Percentiles rank a stretch among this genome's conserved stretches.
Evolutionary conservation across 2,888 invertebrate genomes (phyloP).

Genomic region (Cheilosia vulpina): DNA sequence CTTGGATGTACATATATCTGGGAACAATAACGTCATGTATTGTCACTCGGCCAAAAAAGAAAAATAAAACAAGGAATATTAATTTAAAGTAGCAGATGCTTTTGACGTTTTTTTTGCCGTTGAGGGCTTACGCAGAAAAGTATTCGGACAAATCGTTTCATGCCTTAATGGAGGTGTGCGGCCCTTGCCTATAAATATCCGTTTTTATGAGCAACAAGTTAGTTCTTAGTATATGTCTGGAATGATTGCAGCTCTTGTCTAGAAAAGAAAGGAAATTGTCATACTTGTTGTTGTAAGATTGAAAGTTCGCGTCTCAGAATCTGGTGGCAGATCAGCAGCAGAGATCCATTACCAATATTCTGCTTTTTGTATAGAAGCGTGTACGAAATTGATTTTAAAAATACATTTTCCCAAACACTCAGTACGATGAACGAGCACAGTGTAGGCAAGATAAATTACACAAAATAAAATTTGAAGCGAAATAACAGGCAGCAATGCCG

Average conservation of each 20-base stretch:
- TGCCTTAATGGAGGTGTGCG: not conserved
- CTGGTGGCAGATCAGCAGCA: not conserved
- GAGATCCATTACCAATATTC: slow-evolving; percentile 30
- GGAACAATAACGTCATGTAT: slow-evolving; percentile 38
- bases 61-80: slow-evolving; percentile 1
- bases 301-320: not conserved
- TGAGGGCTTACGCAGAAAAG: slow-evolving; percentile 1
- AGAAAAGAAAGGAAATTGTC: not conserved
- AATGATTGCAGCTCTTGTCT: not conserved
- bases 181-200: slow-evolving; percentile 33
- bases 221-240: not conserved
- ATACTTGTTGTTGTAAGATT: not conserved
- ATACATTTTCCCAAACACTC: slow-evolving; percentile 37
- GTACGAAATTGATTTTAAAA: slow-evolving; percentile 35
- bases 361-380: slow-evolving; percentile 7
- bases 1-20: not conserved
- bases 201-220: slow-evolving; percentile 19
- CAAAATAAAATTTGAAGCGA: not conserved
- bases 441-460: slow-evolving; percentile 5
- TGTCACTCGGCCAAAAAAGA: slow-evolving; percentile 45
- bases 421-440: slow-evolving; percentile 13
- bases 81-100: slow-evolving; percentile 25
- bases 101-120: not conserved
- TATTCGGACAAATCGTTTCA: not conserved
- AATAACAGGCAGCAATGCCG: too few species aligned